Evolutionary conservation across 2,113 vertebrate genomes (phyloP).

Genomic region (Pluvianellus socialis): DNA sequence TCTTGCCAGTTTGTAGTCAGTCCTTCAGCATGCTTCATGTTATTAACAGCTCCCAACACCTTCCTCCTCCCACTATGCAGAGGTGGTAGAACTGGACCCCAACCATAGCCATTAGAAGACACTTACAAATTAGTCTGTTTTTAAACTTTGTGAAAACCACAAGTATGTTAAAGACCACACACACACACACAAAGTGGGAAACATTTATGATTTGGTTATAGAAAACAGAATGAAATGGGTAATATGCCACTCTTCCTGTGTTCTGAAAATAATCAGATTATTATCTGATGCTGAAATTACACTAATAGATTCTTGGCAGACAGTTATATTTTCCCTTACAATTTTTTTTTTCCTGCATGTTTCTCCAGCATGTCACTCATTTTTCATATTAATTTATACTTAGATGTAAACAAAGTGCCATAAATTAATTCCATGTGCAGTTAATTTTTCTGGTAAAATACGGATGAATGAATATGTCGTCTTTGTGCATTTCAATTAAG

Average conservation of each 20-base stretch:
- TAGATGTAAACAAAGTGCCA: conserved; percentile 14
- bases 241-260: not conserved
- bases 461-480: not conserved
- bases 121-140: not conserved
- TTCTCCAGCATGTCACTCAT: not conserved
- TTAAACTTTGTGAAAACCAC: not conserved
- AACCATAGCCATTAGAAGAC: not conserved
- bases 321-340: not conserved
- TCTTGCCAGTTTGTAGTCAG: not conserved
- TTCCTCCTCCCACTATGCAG: not conserved
- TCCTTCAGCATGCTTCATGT: not conserved
- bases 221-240: not conserved
- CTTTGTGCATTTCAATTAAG: not conserved
- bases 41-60: not conserved
- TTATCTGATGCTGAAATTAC: not conserved
- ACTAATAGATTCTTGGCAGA: not conserved
- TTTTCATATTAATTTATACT: conserved; percentile 21
- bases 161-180: not conserved
- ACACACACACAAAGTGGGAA: not conserved
- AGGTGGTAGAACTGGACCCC: not conserved
- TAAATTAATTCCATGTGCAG: conserved; percentile 22
- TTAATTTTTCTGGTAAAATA: conserved; percentile 12
- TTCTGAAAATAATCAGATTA: conserved; percentile 8
- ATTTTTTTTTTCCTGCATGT: not conserved
- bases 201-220: not conserved